Percentiles rank a stretch among this genome's conserved stretches.
Conservation (phyloP, 2,797 vertebrate species). For the Microctenopoma stevenorrisi region DNA sequence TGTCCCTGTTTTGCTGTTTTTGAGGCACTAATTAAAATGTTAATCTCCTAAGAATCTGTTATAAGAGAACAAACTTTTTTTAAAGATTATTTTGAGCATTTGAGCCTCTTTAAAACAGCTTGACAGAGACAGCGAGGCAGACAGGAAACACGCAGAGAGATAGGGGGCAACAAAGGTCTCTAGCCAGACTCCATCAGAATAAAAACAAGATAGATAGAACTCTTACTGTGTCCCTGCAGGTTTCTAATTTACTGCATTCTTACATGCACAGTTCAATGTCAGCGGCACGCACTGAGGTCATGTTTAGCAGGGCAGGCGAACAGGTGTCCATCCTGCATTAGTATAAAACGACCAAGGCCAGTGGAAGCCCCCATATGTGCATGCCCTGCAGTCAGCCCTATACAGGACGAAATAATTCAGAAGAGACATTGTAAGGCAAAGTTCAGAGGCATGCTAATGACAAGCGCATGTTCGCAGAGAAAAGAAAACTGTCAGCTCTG, state of each 20-base stretch:
- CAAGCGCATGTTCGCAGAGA: conserved; percentile 74
- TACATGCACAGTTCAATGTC: conserved; percentile 70
- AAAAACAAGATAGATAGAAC: background rate
- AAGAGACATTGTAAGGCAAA: conserved; percentile 74
- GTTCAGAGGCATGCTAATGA: conserved; percentile 84
- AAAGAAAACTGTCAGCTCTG: conserved; percentile 65
- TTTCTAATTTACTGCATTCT: conserved; percentile 49
- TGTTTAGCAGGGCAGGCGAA: conserved; percentile 69
- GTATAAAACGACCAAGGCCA: conserved; percentile 73
- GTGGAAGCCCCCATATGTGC: conserved; percentile 86
- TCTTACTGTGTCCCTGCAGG: conserved; percentile 18
- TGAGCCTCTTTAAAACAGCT: no score
- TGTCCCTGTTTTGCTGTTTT: no score
- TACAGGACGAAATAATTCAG: conserved; percentile 81
- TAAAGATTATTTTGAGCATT: no score
- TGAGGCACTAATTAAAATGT: no score
- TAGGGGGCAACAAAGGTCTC: no score
- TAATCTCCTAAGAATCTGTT: no score
- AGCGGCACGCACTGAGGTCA: conserved; percentile 70
- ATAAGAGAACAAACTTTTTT: no score
- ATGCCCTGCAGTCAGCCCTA: conserved; percentile 78
- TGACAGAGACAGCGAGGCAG: no score
- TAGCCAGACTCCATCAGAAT: no score
- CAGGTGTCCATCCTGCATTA: conserved; percentile 83
- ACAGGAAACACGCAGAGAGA: no score